Conservation (phyloP, 1,140 invertebrate genomes). For the Argopecten irradians region DNA sequence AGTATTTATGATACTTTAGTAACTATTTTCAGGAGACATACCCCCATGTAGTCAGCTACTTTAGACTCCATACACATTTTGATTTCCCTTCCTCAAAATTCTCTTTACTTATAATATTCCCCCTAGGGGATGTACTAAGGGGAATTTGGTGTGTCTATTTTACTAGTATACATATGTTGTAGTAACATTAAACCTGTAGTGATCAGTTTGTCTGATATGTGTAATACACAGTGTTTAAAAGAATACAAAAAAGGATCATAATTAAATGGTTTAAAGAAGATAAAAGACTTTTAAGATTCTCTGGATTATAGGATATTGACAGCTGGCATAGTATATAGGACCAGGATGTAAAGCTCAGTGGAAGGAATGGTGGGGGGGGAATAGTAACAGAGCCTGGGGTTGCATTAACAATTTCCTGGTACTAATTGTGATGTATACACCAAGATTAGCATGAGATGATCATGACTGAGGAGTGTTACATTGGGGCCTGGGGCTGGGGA, state of each 20-base stretch:
- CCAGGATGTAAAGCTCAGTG: neutral
- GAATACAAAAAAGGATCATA: neutral
- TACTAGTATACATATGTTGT: too few species aligned
- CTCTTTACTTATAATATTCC: too few species aligned
- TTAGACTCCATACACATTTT: too few species aligned
- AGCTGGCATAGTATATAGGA: neutral
- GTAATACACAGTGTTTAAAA: neutral
- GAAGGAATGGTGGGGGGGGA: neutral
- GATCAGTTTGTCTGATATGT: neutral
- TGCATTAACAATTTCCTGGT: neutral
- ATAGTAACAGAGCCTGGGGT: neutral
- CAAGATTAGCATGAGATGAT: neutral
- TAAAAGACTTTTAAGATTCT: neutral
- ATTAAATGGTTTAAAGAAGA: neutral
- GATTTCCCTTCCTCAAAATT: too few species aligned
- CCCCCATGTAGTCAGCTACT: too few species aligned
- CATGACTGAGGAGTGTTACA: neutral
- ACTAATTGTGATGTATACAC: neutral
- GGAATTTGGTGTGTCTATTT: too few species aligned
- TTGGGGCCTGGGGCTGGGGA: neutral
- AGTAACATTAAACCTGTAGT: neutral
- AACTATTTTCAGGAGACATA: too few species aligned
- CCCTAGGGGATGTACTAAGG: too few species aligned
- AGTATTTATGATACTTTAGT: too few species aligned
- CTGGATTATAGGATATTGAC: neutral